Evolutionary conservation across 2,113 vertebrate species (phyloP).

Genomic region (Scolopax mira): DNA sequence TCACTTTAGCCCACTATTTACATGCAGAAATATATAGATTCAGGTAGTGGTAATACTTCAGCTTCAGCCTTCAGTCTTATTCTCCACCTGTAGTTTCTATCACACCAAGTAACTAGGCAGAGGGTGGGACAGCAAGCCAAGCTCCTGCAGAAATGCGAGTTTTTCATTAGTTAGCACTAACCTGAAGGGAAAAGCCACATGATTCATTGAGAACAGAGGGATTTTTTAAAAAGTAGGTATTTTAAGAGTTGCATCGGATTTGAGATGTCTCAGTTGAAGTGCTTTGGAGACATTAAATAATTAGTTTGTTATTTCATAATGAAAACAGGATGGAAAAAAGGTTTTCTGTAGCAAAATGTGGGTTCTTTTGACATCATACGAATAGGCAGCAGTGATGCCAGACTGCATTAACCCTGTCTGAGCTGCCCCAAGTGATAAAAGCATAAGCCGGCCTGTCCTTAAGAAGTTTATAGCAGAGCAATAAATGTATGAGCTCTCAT

Average conservation of each 20-base stretch:
- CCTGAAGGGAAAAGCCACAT: not conserved
- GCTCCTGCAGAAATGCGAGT: not conserved
- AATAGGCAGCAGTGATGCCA: not conserved
- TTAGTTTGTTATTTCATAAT: constrained; percentile 28
- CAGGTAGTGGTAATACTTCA: not conserved
- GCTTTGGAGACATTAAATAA: constrained; percentile 29
- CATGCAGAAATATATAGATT: not conserved
- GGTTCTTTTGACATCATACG: not conserved
- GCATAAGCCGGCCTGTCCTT: not conserved
- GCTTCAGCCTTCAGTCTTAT: not conserved
- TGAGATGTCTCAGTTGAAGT: constrained; percentile 17
- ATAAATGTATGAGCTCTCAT: not conserved
- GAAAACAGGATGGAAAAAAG: not conserved
- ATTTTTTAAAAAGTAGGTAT: constrained; percentile 29
- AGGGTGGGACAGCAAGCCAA: not conserved
- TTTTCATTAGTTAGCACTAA: constrained; percentile 42
- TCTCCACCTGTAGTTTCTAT: not conserved
- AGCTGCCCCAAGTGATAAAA: not conserved
- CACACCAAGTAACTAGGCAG: not conserved
- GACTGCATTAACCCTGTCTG: not conserved
- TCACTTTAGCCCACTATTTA: not conserved
- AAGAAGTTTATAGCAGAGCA: not conserved
- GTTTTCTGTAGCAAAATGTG: not conserved
- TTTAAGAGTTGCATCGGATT: constrained; percentile 32
- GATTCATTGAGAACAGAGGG: constrained; percentile 10